These are phyloP conservation scores for Hydrolagus colliei DNA, from an alignment of 2,797 vertebrate species.

Conservation along the genomic window DNA sequence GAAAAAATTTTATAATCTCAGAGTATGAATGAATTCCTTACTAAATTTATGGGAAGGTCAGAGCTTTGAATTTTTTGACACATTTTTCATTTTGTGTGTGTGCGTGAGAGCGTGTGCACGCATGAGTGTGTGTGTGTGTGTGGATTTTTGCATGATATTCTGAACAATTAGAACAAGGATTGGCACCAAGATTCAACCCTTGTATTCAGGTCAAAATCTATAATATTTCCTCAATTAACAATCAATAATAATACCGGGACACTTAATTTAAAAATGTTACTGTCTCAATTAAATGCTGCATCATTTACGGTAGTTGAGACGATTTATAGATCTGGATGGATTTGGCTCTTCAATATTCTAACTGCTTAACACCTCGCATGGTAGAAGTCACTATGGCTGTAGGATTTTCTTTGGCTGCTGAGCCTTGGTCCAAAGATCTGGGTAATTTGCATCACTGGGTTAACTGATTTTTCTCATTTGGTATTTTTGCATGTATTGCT, in stretches of 20 bases:
- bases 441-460: conserved; percentile 47
- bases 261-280: too few species aligned
- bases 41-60: too few species aligned
- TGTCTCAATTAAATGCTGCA: neutral
- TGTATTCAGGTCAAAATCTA: neutral
- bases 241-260: neutral
- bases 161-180: too few species aligned
- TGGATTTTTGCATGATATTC: too few species aligned
- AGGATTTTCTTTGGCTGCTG: conserved; percentile 48
- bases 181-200: too few species aligned
- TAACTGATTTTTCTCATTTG: conserved; percentile 56
- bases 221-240: neutral
- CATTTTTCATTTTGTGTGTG: too few species aligned
- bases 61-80: too few species aligned
- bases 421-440: conserved; percentile 52
- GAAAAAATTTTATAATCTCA: too few species aligned
- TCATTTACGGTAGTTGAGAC: neutral
- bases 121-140: too few species aligned
- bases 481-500: conserved; percentile 71
- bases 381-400: neutral
- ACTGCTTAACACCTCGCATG: neutral
- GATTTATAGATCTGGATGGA: neutral
- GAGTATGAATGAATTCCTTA: too few species aligned
- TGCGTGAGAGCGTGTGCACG: too few species aligned
- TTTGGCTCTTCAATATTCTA: conserved; percentile 15